Percentiles rank a stretch among this genome's conserved stretches.
phyloP scores from a whole-genome alignment of 2,888 invertebrate genomes.

The Alloscopus bannaensis region DNA sequence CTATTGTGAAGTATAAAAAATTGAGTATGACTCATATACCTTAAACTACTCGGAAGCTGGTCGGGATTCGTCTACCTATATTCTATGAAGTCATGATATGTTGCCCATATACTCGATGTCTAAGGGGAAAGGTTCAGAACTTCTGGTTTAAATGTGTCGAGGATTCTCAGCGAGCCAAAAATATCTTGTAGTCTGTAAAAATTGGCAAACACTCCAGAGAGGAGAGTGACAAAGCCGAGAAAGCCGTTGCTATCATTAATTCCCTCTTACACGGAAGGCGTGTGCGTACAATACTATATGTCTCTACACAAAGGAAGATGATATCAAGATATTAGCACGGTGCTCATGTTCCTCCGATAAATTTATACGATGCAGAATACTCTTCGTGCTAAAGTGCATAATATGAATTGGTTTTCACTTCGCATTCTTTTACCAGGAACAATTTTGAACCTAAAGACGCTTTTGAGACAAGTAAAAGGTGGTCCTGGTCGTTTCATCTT shows the following conservation, averaged over 20 bases:
- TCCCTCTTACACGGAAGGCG: background rate
- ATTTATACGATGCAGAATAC: background rate
- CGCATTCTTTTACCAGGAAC: conserved; percentile 10
- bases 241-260: conserved; percentile 2
- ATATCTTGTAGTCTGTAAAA: conserved; percentile 68
- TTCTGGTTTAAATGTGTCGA: conserved; percentile 61
- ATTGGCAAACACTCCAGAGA: conserved; percentile 60
- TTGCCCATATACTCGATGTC: conserved; percentile 43
- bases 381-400: background rate
- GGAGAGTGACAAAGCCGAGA: conserved; percentile 50
- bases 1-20: conserved; percentile 25
- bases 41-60: conserved; percentile 53
- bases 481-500: conserved; percentile 8
- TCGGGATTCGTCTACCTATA: conserved; percentile 52
- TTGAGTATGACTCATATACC: conserved; percentile 46
- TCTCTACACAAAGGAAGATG: background rate
- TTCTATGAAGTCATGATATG: conserved; percentile 40
- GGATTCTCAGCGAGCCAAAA: conserved; percentile 65
- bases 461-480: conserved; percentile 20
- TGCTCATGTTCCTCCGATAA: conserved; percentile 2
- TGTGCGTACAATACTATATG: background rate
- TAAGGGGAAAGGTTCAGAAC: conserved; percentile 50
- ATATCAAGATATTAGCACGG: background rate
- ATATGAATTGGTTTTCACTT: background rate
- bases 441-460: conserved; percentile 17